Base-by-base conservation (phyloP, 2,888 invertebrate species). In the Leptopilina drosophilae region DNA sequence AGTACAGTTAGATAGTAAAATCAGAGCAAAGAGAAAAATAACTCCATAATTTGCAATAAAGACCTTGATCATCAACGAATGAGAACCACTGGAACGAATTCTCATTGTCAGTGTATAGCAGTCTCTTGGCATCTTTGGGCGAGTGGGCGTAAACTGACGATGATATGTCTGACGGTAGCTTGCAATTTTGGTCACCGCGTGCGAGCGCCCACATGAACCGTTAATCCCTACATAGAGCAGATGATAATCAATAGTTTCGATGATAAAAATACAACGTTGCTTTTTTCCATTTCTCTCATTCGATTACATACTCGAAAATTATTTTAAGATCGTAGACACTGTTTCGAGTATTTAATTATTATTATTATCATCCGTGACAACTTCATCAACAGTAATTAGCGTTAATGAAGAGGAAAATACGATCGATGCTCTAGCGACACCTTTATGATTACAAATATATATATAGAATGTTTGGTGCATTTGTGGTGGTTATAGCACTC, bases 91-190 rank as follows among this genome's bases (percentile, higher is more conserved):
- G 84, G 82, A 80, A 77, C 80, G 53, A 83, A 80, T 84, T 82
- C 86, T 88, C 88, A 88, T 88, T 88, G 88, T 87, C 87, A 84
- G 86, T 84, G 9, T 49, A 2, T 49, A 49, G 49, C 11, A 86
- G 84, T 87, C 87, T 88, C 33, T 33, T 87, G 88, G 88, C 88
- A 87, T 85, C 84, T 86, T 84, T 77, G 59, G 78, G 77, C 82
- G 84, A 83, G 87, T 86, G 86, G 88, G 88, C 86, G 88, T 86
- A 80, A 81, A 84, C 81, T 82, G 78, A 49, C 81, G 81, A 79
- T 82, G 85, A 83, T 83, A 84, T 82, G 84, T 85, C 85, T 80
- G 83, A 80, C 82, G 83, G 86, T 86, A 82, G 81, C 78, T 81
- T 66, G 69, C 78, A 82, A 79, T 83, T 83, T 85, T 82, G 83